Percentiles rank a stretch among this genome's conserved stretches.
Conservation (phyloP, 2,797 vertebrate genomes). For the Propithecus deckenii region DNA sequence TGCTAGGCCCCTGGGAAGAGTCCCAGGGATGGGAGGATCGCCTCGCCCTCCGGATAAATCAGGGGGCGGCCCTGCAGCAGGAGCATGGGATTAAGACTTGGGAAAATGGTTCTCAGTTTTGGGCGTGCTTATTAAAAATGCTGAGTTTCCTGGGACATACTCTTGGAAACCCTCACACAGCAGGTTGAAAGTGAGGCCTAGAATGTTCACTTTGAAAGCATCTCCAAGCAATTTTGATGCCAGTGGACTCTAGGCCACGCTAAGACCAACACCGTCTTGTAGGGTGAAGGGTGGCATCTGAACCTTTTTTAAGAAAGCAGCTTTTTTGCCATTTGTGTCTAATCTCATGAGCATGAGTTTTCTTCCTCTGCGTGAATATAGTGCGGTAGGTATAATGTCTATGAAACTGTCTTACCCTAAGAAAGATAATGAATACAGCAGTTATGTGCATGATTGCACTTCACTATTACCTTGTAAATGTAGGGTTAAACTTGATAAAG, state of each 20-base stretch:
- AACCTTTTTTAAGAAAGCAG: neutral
- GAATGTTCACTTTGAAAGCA: neutral
- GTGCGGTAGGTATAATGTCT: neutral
- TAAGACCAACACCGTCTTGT: neutral
- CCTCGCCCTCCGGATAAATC: neutral
- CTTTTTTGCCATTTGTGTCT: neutral
- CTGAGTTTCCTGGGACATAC: neutral
- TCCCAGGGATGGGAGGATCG: neutral
- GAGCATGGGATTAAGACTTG: neutral
- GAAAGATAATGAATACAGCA: constrained; percentile 26
- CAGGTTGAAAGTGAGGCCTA: neutral
- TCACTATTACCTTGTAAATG: constrained; percentile 49
- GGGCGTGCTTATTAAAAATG: neutral
- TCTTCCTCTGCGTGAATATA: neutral
- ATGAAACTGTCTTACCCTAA: neutral
- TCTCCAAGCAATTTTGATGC: neutral
- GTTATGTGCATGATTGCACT: constrained; percentile 38
- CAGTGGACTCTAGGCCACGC: neutral
- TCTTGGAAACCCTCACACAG: neutral
- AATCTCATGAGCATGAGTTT: neutral
- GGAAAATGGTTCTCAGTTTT: neutral
- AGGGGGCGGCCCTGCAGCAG: neutral
- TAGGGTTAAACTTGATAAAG: constrained; percentile 42
- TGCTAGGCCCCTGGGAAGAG: neutral
- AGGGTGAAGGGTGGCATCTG: neutral